A percentile compares a stretch with the other conserved stretches of the same genome.
phyloP scores from a whole-genome alignment of 2,797 vertebrate genomes.

The Gorsachius magnificus region DNA sequence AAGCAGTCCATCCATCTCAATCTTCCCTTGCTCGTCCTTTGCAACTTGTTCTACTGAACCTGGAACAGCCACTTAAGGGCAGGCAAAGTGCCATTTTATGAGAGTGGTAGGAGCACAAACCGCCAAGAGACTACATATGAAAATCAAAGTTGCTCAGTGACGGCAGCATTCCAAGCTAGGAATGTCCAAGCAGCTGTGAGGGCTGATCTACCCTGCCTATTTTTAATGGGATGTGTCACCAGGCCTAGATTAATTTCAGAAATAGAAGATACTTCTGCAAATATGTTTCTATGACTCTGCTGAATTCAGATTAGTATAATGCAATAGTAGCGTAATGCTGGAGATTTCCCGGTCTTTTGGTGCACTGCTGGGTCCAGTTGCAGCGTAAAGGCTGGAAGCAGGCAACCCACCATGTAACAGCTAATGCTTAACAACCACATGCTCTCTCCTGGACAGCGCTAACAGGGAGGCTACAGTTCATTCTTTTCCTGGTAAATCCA shows the following conservation, averaged over 20 bases:
- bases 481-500: neutral
- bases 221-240: constrained; percentile 52
- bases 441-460: neutral
- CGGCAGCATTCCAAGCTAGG: neutral
- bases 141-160: constrained; percentile 20
- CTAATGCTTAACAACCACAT: accelerated
- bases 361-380: neutral
- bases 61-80: neutral
- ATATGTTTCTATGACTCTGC: neutral
- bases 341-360: neutral
- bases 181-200: constrained; percentile 36
- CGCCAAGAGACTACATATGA: neutral
- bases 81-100: neutral
- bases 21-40: neutral
- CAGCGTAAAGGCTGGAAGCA: neutral
- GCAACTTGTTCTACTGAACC: neutral
- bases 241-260: neutral
- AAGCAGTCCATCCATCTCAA: neutral
- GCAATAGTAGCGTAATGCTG: neutral
- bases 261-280: neutral
- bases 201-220: constrained; percentile 18
- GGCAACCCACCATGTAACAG: accelerated
- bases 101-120: neutral
- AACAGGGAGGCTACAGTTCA: neutral
- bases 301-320: neutral